Evolutionary conservation across 2,888 invertebrate genomes (phyloP).

Genomic region (Drosophila kuntzei): DNA sequence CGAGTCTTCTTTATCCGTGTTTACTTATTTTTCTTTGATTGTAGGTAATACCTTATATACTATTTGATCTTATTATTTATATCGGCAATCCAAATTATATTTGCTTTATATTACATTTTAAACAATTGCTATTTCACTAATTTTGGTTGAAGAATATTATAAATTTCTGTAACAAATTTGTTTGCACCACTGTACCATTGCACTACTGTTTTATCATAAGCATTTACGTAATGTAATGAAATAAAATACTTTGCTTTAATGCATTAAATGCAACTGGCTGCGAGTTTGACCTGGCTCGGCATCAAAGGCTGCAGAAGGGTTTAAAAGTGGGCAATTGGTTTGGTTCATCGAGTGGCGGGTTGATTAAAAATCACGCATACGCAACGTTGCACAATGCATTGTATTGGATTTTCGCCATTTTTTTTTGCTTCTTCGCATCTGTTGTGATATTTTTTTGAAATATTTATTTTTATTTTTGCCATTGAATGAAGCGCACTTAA

Average conservation of each 20-base stretch:
- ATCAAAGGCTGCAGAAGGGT: constrained; percentile 18
- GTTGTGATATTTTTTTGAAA: constrained; percentile 18
- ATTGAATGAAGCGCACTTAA: constrained; percentile 69
- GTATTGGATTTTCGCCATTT: constrained; percentile 30
- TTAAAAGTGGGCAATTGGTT: constrained; percentile 18
- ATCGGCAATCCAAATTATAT: too few species aligned
- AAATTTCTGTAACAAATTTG: too few species aligned
- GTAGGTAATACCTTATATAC: too few species aligned
- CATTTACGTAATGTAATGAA: constrained; percentile 54
- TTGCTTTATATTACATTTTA: too few species aligned
- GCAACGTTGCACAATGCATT: constrained; percentile 60
- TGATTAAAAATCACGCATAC: constrained; percentile 74
- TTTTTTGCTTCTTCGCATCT: constrained; percentile 10
- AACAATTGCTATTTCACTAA: too few species aligned
- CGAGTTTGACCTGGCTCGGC: constrained; percentile 25
- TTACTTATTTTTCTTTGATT: too few species aligned
- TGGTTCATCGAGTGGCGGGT: constrained; percentile 40
- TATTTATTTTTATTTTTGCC: constrained; percentile 29
- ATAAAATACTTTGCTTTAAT: constrained; percentile 57
- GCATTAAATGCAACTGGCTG: constrained; percentile 44
- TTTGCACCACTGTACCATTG: constrained; percentile 34
- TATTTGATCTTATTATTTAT: too few species aligned
- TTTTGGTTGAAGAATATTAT: too few species aligned
- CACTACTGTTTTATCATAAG: constrained; percentile 23
- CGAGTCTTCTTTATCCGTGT: too few species aligned